Percentiles rank a stretch among this genome's conserved stretches.
Conservation (phyloP, 2,113 vertebrate genomes). For the Sapayoa aenigma region DNA sequence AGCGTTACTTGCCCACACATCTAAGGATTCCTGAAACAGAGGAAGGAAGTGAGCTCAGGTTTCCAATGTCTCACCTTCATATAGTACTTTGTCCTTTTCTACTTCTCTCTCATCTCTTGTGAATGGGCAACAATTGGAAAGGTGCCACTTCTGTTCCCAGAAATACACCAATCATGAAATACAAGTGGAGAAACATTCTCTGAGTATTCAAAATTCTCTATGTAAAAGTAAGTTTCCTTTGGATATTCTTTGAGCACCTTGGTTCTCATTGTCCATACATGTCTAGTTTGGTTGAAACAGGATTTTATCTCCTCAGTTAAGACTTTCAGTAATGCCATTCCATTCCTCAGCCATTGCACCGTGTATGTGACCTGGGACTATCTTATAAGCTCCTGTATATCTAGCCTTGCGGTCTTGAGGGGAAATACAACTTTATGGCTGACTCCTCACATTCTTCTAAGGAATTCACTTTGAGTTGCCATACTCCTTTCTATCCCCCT, state of each 20-base stretch:
- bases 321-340: not conserved
- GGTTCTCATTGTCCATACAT: not conserved
- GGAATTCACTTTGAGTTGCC: not conserved
- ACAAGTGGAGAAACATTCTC: not conserved
- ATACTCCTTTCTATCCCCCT: not conserved
- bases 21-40: not conserved
- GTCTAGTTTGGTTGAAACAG: not conserved
- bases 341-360: not conserved
- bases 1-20: not conserved
- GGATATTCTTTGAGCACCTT: not conserved
- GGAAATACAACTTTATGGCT: not conserved
- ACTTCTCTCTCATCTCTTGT: not conserved
- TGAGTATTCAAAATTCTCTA: not conserved
- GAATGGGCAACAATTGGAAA: not conserved
- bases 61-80: not conserved
- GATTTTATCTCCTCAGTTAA: not conserved
- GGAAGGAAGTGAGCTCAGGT: not conserved
- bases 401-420: not conserved
- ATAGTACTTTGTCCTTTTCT: not conserved
- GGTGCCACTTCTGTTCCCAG: not conserved
- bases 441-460: not conserved
- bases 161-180: not conserved
- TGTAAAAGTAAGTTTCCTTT: not conserved
- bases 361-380: accelerated
- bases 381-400: not conserved